These are phyloP conservation scores for Myzus persicae DNA, from an alignment of 1,140 invertebrate genomes.

Conservation along the genomic window DNA sequence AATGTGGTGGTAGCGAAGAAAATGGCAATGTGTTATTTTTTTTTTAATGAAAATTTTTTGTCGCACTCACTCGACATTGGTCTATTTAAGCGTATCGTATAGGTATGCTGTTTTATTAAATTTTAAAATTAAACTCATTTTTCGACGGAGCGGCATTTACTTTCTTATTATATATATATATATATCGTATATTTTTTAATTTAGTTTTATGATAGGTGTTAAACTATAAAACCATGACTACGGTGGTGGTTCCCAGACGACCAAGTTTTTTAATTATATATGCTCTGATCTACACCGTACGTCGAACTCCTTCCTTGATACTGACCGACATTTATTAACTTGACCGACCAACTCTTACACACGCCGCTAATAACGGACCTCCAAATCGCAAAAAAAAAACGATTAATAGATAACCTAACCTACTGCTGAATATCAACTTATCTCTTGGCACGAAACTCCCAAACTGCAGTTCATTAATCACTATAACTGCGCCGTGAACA, in stretches of 20 bases:
- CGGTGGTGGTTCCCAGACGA: not conserved
- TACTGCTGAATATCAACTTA: not conserved
- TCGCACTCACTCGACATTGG: not conserved
- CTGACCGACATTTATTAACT: not conserved
- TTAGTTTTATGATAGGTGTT: constrained; percentile 6
- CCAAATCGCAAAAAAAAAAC: not conserved
- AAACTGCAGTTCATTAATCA: not conserved
- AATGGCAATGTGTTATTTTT: not conserved
- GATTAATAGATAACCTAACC: not conserved
- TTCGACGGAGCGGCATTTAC: not conserved
- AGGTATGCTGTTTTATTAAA: constrained; percentile 8
- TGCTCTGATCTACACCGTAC: not conserved
- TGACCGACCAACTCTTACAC: not conserved
- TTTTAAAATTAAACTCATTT: constrained; percentile 22
- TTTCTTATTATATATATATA: constrained; percentile 15
- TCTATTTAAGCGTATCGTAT: not conserved
- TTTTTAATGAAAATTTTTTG: not conserved
- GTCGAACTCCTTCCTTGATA: not conserved
- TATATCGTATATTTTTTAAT: constrained; percentile 11
- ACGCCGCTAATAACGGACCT: not conserved
- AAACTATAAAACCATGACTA: not conserved
- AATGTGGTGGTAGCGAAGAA: not conserved
- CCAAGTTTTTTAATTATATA: constrained; percentile 13
- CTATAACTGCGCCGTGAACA: not conserved
- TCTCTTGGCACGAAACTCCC: not conserved